Evolutionary conservation across 2,113 vertebrate species (phyloP), one percentile per base, ranked within the genome.

Genomic region (Pterocles burchelli): DNA sequence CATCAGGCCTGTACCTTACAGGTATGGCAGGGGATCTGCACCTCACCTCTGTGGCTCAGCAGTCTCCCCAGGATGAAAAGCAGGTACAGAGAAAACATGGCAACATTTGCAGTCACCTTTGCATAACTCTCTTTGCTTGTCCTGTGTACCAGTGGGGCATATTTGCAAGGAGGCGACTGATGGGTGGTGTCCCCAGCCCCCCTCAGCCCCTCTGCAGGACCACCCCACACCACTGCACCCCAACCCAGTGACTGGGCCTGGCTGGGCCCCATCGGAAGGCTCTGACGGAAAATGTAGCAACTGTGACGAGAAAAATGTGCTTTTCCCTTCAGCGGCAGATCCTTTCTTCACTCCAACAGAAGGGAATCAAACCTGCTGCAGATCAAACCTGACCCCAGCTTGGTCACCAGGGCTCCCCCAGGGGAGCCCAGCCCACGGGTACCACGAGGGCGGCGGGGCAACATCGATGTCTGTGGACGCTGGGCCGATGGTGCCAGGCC

Each of bases 221-320:
- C 22, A 15, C 17, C 14, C 38, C 2, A 0, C 31, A 9, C 7
- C 2, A 3, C 25, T 1, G 3, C 16, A 11, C 10, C 14, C 1
- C 1, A 12, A 28, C 11, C 22, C 4, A 15, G n/a, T 17, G 49
- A 8, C 57, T 28, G 0, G 0, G 16, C 21, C 26, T 31, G 25
- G 34, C 13, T 2, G 5, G 41, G 21, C 59, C 17, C 17, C 33
- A 11, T 1, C 2, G 10, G 21, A 48, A 9, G 1, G 0, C 8
- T 73, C 38, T 17, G 26, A 7, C 0, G 0, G 46, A 52, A 67
- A n/a, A 72, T 7, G 24, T 13, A 48, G 38, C 3, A 24, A 21
- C 4, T 17, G 15, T 0, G 0, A 54, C 2, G 6, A 55, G 36
- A 62, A 76, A 66, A 74, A 48, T 1, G 9, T 0, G 0, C 3